Base-by-base conservation (phyloP, 1,140 invertebrate genomes). In the Portunus trituberculatus region DNA sequence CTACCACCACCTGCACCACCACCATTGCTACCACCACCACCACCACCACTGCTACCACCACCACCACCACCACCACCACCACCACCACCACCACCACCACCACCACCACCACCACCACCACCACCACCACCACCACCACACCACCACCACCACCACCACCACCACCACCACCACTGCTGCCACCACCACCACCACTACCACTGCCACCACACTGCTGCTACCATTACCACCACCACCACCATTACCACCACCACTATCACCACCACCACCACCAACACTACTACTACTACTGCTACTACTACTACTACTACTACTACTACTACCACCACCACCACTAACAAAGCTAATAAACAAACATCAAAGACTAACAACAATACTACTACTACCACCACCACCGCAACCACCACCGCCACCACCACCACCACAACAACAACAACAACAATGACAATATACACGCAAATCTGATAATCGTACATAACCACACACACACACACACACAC, bases 401-500 rank as follows among this genome's bases (percentile, higher is more conserved):
- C 6, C 4, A 76, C 67, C 12, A 76, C n/a, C 12, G n/a, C 20
- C 39, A n/a, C n/a, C 6, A 52, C 48, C 6, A 52, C 48, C 6
- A 52, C 48, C 6, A 76, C 59, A 20, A 76, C 20, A 76, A 25
- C 59, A n/a, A 76, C 67, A 76, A 76, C n/a, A 76, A 76, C 20
- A 76, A 7, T n/a, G 16, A 59, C 52, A 59, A 59, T 20, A 59
- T 59, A 12, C 10, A 59, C 52, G 16, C 10, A 59, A 59, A 39
- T 39, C 39, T 39, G 32, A 16, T 14, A 86, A 31, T 28, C 32
- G n/a, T 28, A 86, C 32, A 86, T 28, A 86, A 16, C 16, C 39
- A 87, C 39, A 87, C 39, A 87, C 39, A 87, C 39, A 87, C 39
- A 87, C 39, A 87, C 39, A 87, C 39, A 89, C 46, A 89, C 46